These are phyloP conservation scores for Syrrhaptes paradoxus DNA, from an alignment of 2,113 vertebrate species.

Conservation along the genomic window DNA sequence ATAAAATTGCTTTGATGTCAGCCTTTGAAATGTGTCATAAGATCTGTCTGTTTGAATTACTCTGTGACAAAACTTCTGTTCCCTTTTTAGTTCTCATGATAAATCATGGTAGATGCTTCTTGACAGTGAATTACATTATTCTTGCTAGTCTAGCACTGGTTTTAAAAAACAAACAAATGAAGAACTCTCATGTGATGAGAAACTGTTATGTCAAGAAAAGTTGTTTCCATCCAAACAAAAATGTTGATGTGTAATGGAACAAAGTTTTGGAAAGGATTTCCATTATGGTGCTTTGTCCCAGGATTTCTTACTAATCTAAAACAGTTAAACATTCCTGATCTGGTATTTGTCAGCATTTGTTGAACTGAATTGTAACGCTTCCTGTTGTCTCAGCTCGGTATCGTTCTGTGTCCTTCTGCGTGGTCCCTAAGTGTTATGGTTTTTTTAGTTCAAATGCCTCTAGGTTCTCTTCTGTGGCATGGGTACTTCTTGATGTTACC, in stretches of 20 bases:
- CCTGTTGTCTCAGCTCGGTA: neutral
- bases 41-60: slow-evolving; percentile 7
- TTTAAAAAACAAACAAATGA: neutral
- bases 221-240: neutral
- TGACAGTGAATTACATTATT: neutral
- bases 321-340: neutral
- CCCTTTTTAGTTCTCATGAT: neutral
- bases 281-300: neutral
- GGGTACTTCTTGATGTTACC: neutral
- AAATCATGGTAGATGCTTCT: neutral
- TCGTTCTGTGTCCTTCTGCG: neutral
- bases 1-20: slow-evolving; percentile 55
- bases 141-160: neutral
- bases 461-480: neutral
- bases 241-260: neutral
- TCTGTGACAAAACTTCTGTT: neutral
- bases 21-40: slow-evolving; percentile 3
- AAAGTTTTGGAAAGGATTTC: neutral
- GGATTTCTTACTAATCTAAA: neutral
- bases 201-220: neutral
- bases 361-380: neutral
- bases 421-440: neutral
- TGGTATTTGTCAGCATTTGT: neutral
- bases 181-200: neutral
- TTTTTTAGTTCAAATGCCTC: neutral